Base-by-base conservation (phyloP, 2,888 invertebrate genomes). In the Trisateles emortualis region DNA sequence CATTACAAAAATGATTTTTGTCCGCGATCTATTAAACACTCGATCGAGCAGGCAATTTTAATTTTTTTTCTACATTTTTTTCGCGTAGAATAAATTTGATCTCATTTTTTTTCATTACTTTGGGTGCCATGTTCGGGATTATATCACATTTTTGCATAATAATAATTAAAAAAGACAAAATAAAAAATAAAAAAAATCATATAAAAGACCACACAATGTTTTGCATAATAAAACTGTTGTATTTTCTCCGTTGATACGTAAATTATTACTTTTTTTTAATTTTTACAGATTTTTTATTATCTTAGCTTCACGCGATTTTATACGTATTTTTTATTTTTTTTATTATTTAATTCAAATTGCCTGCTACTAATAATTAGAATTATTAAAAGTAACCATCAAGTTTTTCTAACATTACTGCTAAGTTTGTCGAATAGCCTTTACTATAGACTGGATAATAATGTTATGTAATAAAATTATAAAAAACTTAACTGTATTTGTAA, bases 371-470 rank as follows among this genome's bases (percentile, higher is more conserved):
- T 70, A 66, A 68, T 74, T 69, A 76, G 68, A 64, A 57, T 65
- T 68, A 63, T 68, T 64, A 64, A 64, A 62, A 56, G n/a, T 75
- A 75, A 72, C 65, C 70, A 65, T 66, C 71, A 72, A 83, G n/a
- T 81, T 86, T 88, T 89, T 91, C 87, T 92, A 90, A 92, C 89
- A 88, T 78, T 85, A 89, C 74, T n/a, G 81, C 83, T 92, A 92
- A 91, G 91, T 92, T 88, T 88, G 88, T 89, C 87, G 80, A 83
- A 90, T 92, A 92, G 92, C 92, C 92, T 92, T 91, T 92, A 89
- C 86, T 90, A 92, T 92, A 92, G 92, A 92, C 92, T 92, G 92
- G 91, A 86, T 87, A 89, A 88, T 88, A 88, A 87, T 89, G 90
- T 88, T 85, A 83, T 87, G n/a, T 88, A 88, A 88, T 83, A 81